A percentile compares a stretch with the other conserved stretches of the same genome.
Conservation (phyloP, 2,888 invertebrate species). For the Scaptomyza cyrtandrae region DNA sequence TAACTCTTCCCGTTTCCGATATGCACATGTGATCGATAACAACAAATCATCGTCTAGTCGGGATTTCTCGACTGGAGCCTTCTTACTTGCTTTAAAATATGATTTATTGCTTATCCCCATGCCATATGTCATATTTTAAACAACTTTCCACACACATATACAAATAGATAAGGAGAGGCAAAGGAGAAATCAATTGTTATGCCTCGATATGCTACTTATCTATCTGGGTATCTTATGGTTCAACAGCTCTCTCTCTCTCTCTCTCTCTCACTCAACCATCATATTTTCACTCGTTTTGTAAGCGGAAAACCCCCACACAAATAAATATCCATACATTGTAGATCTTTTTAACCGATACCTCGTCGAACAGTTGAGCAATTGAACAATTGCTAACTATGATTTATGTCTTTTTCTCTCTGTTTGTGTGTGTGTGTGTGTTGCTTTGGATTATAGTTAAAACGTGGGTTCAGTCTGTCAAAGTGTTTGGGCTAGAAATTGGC, state of each 20-base stretch:
- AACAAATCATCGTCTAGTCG: too few relatives aligned
- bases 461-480: conserved; percentile 24
- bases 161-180: neutral
- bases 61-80: too few relatives aligned
- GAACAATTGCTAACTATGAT: conserved; percentile 53
- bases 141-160: neutral
- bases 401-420: conserved; percentile 36
- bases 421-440: neutral
- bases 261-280: neutral
- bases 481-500: conserved; percentile 20
- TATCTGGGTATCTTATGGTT: conserved; percentile 4
- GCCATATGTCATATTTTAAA: neutral
- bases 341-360: conserved; percentile 17
- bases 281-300: conserved; percentile 6
- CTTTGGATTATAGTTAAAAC: neutral
- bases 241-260: conserved; percentile 1
- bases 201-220: conserved; percentile 16
- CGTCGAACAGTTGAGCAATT: conserved; percentile 36
- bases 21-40: too few relatives aligned
- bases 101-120: neutral
- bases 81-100: too few relatives aligned
- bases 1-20: too few relatives aligned
- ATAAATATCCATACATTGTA: neutral
- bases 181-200: conserved; percentile 4
- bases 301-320: conserved; percentile 13